Percentiles rank a stretch among this genome's conserved stretches.
Conservation (phyloP, 2,888 invertebrate genomes). For the Aphrophora alni region DNA sequence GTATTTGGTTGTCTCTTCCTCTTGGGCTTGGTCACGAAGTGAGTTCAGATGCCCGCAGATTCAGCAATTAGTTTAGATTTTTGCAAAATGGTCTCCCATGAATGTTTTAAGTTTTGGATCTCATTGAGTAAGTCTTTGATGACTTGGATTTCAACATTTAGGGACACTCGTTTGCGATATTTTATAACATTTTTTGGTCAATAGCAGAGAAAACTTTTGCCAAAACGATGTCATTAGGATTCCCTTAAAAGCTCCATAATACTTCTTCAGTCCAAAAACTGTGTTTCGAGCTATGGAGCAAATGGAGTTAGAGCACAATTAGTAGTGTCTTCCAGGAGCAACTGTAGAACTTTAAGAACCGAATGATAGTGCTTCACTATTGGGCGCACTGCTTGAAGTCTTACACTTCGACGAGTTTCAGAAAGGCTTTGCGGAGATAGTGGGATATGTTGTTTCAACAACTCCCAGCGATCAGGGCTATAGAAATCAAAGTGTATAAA, state of each 20-base stretch:
- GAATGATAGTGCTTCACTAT: slow-evolving; percentile 29
- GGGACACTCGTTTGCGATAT: not conserved
- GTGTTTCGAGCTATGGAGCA: slow-evolving; percentile 31
- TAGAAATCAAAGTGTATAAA: slow-evolving; percentile 22
- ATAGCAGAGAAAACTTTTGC: not conserved
- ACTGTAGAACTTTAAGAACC: slow-evolving; percentile 31
- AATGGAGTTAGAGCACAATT: slow-evolving; percentile 24
- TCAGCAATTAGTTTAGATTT: not conserved
- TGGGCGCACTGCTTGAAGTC: slow-evolving; percentile 18
- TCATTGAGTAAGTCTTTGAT: not conserved
- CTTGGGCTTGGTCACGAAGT: not conserved
- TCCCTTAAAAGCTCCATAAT: slow-evolving; percentile 29
- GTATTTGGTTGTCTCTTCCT: not conserved
- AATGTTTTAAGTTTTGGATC: not conserved
- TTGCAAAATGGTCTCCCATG: not conserved
- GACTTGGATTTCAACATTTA: not conserved
- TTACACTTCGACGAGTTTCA: slow-evolving; percentile 28
- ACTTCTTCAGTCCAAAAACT: not conserved
- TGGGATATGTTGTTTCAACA: not conserved
- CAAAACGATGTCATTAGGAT: slow-evolving; percentile 28
- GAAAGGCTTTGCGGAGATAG: slow-evolving; percentile 27
- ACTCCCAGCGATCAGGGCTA: no score
- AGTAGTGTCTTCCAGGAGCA: slow-evolving; percentile 32
- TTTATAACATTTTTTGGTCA: not conserved
- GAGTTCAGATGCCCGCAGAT: not conserved